Base-by-base conservation (phyloP, 2,888 invertebrate genomes). In the Thecocarcelia acutangulata region DNA sequence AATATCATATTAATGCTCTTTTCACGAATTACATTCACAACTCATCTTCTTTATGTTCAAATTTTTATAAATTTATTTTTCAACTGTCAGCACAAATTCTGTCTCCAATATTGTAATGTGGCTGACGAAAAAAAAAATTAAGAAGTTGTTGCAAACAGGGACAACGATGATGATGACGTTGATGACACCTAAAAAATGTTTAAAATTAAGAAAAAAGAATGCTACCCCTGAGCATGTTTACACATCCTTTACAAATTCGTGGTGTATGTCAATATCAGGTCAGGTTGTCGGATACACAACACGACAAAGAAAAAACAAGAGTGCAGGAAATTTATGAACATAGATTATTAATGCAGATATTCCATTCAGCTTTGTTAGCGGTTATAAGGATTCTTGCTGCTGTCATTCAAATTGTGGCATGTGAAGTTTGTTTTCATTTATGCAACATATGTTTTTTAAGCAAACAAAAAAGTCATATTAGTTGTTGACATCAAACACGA, bases 181-280 rank as follows among this genome's bases (percentile, higher is more conserved):
- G 81, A 81, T 69, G 81, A 78, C 69, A 73, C 54, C 69, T 77
- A 68, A 13, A 64, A 63, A 66, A 48, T 11, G 52, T 40, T 37
- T 15, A 13, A 21, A 19, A 40, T 37, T 8, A 24, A 24, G 5
- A 24, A 24, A 24, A 48, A 37, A 42, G 46, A 50, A 64, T 33
- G 46, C 46, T 44, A 68, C 56, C 81, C 77, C 44, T 56, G 15
- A 61, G 73, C 73, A 56, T 75, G 70, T 82, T 76, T 69, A 61
- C 77, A 81, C 54, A 82, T 78, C 48, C 70, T 75, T 56, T 70
- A 66, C 15, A 70, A 66, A 74, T 59, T 48, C 46, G 21, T 76
- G 69, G 15, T 64, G 44, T 66, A 82, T 82, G 78, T 82, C 78
- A 82, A 82, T 78, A 82, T 66, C 78, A 78, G 78, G 74, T 82